Percentiles rank a stretch among this genome's conserved stretches.
Evolutionary conservation across 2,113 vertebrate species (phyloP).

Genomic region (Tenrec ecaudatus): DNA sequence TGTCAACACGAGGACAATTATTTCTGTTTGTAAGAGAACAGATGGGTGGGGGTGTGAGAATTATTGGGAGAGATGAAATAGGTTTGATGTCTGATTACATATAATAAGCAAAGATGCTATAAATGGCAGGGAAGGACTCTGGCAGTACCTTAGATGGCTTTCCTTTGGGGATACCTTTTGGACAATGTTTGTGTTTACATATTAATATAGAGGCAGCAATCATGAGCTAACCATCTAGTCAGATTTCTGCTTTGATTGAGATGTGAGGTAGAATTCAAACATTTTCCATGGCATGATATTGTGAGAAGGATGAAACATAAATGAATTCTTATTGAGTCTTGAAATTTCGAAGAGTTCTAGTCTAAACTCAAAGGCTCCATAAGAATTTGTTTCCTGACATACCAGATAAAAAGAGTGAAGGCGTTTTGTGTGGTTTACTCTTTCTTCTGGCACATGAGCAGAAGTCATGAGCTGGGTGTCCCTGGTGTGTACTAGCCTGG

Average conservation of each 20-base stretch:
- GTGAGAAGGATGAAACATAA: background rate
- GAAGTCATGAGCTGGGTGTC: background rate
- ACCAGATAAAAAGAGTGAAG: background rate
- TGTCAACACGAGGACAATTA: background rate
- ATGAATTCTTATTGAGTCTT: background rate
- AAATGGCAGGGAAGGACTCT: background rate
- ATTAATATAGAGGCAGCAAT: background rate
- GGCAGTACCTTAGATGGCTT: background rate
- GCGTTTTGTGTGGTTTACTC: background rate
- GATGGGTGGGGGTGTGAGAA: background rate
- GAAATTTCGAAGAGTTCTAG: background rate
- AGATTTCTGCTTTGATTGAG: constrained; percentile 1
- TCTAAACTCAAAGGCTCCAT: background rate
- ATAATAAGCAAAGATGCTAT: background rate
- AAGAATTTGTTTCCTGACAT: background rate
- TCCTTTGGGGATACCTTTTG: background rate
- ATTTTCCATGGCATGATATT: background rate
- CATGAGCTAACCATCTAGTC: background rate
- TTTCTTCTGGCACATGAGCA: background rate
- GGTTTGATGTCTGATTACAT: background rate
- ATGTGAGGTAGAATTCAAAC: background rate
- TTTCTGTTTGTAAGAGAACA: background rate
- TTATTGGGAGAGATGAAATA: background rate
- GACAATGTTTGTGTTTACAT: background rate
- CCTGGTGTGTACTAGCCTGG: background rate